Conservation (phyloP, 2,113 vertebrate species). For the Falcunculus frontatus region DNA sequence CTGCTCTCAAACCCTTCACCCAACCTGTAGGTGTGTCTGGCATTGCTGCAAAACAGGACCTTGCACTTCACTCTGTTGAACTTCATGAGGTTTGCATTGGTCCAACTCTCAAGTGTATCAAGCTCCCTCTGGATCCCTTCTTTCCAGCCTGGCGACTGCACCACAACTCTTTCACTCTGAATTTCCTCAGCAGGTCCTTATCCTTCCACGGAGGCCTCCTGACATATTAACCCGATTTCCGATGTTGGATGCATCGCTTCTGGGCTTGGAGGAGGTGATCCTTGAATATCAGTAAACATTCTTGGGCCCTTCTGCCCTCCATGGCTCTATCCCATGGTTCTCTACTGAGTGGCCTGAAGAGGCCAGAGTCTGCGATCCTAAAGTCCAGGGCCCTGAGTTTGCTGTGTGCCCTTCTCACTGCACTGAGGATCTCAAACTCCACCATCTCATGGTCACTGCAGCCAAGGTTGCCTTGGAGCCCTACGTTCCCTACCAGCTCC, state of each 20-base stretch:
- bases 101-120: background rate
- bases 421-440: background rate
- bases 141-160: background rate
- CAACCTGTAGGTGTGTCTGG: background rate
- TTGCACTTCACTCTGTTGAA: background rate
- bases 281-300: background rate
- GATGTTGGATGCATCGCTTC: accelerated
- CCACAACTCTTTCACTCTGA: background rate
- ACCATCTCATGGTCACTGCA: background rate
- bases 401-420: background rate
- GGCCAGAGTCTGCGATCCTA: background rate
- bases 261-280: background rate
- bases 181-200: background rate
- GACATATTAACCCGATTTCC: accelerated
- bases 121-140: background rate
- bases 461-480: background rate
- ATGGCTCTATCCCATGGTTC: background rate
- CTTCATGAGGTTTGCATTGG: no score
- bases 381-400: background rate
- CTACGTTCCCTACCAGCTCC: background rate
- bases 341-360: background rate
- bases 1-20: background rate
- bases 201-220: accelerated
- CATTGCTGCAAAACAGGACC: background rate
- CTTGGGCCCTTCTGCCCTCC: background rate